Conservation (phyloP, 1,140 invertebrate genomes). For the Ceratina australensis region DNA sequence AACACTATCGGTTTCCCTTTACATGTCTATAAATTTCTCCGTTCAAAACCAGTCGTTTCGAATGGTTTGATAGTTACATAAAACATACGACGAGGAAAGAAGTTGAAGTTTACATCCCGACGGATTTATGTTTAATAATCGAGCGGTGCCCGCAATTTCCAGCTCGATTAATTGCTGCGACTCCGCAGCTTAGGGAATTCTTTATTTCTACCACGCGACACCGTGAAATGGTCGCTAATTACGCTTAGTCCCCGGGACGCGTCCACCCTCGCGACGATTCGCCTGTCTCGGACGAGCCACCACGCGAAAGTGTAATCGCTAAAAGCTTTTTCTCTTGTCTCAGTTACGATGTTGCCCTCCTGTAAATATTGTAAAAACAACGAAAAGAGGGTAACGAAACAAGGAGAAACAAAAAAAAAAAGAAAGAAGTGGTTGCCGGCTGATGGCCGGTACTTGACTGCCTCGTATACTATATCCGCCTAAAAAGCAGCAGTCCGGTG, state of each 20-base stretch:
- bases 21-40: too few relatives aligned
- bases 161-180: neutral
- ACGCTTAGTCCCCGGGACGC: neutral
- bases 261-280: neutral
- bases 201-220: neutral
- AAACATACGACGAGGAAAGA: too few relatives aligned
- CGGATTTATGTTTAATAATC: too few relatives aligned
- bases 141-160: neutral
- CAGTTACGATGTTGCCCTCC: slow-evolving; percentile 12
- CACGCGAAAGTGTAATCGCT: slow-evolving; percentile 24
- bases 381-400: slow-evolving; percentile 14
- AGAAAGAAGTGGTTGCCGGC: neutral
- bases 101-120: too few relatives aligned
- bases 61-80: too few relatives aligned
- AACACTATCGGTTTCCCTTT: too few relatives aligned
- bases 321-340: slow-evolving; percentile 27
- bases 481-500: slow-evolving; percentile 31
- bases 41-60: too few relatives aligned
- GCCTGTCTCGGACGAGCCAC: neutral
- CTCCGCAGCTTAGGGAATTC: neutral
- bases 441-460: slow-evolving; percentile 26
- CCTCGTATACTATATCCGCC: slow-evolving; percentile 14
- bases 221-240: slow-evolving; percentile 2
- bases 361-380: slow-evolving; percentile 40
- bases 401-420: too few relatives aligned